Percentiles rank a stretch among this genome's conserved stretches.
These are phyloP conservation scores for Catostylus mosaicus DNA, from an alignment of 30 jellyfish, hydroid and myxozoan species.

Conservation along the genomic window DNA sequence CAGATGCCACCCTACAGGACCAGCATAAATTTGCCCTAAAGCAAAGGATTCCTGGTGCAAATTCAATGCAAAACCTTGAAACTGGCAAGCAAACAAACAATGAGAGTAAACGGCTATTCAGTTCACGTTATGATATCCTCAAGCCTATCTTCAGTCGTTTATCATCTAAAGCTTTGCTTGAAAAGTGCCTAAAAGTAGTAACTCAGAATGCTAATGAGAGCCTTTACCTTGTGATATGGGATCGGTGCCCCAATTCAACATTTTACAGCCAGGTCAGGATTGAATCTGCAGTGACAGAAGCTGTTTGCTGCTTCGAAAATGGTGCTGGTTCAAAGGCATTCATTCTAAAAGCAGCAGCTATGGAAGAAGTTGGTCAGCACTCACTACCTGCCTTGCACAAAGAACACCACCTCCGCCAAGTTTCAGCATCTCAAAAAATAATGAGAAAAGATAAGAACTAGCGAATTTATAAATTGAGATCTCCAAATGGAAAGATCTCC, in stretches of 20 bases:
- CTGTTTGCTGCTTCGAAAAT: no score
- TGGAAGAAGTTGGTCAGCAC: background rate
- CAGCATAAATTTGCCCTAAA: background rate
- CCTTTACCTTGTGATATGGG: no score
- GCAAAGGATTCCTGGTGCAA: background rate
- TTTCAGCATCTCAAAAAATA: background rate
- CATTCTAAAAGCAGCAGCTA: no score
- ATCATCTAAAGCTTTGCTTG: background rate
- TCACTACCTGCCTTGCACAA: background rate
- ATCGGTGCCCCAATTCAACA: no score
- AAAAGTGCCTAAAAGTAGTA: background rate
- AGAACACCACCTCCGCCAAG: slow-evolving; percentile 5
- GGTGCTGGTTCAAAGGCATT: no score
- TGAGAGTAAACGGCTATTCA: background rate
- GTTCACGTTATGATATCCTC: background rate
- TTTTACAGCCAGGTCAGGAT: no score
- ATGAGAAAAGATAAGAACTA: background rate
- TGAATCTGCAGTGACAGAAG: no score
- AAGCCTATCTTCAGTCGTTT: background rate
- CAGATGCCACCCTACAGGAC: background rate
- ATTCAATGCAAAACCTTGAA: background rate
- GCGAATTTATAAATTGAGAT: background rate
- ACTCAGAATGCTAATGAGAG: background rate
- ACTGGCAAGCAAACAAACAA: background rate
- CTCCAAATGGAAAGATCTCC: background rate